phyloP scores from a whole-genome alignment of 2,113 vertebrate genomes.

The Cnemophilus loriae region DNA sequence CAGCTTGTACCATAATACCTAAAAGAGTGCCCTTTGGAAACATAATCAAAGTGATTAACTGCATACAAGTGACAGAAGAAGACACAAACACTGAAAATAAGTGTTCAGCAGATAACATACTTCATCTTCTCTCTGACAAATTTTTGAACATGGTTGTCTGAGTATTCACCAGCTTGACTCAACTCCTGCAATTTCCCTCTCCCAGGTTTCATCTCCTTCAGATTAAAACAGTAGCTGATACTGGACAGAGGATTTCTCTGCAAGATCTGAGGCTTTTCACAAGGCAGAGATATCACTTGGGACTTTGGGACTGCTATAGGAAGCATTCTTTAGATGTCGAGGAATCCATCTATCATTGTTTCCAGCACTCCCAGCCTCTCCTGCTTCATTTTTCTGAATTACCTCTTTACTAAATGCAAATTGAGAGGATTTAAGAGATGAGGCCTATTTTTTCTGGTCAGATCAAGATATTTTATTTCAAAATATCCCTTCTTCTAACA shows the following conservation, averaged over 20 bases:
- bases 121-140: neutral
- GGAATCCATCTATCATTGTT: neutral
- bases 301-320: neutral
- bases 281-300: neutral
- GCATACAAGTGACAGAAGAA: neutral
- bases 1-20: neutral
- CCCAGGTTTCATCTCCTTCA: neutral
- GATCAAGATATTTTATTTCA: neutral
- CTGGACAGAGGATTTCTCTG: neutral
- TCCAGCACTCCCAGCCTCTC: neutral
- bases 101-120: neutral
- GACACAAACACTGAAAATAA: neutral
- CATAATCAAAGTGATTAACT: neutral
- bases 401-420: neutral
- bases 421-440: neutral
- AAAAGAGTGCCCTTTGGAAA: neutral
- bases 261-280: neutral
- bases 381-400: neutral
- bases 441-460: neutral
- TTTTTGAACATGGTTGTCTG: neutral
- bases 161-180: neutral
- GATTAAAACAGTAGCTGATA: neutral
- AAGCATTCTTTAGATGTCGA: neutral
- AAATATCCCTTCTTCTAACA: neutral
- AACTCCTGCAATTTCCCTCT: neutral